These are phyloP conservation scores for Podarcis muralis DNA, from an alignment of 2,113 vertebrate genomes.

Conservation along the genomic window DNA sequence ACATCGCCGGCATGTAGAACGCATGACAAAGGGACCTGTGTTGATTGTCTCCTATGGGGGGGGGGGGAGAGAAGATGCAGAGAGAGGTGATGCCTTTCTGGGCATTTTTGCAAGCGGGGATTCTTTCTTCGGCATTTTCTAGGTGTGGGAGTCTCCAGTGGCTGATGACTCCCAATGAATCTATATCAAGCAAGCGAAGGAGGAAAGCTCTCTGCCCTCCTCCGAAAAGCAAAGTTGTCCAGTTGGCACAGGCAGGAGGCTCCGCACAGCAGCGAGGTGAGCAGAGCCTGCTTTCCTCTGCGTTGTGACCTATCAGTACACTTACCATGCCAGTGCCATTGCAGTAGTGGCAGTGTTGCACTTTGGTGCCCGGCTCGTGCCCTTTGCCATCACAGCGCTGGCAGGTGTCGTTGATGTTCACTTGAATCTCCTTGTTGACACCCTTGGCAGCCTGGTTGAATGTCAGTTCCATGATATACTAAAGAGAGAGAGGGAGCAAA, in stretches of 20 bases:
- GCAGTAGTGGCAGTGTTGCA: constrained; percentile 90
- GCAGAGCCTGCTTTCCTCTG: not conserved
- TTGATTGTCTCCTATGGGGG: constrained; percentile 90
- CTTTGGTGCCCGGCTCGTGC: constrained; percentile 89
- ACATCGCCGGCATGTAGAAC: constrained; percentile 92
- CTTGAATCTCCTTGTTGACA: constrained; percentile 92
- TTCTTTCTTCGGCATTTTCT: not conserved
- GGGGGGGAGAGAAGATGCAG: not conserved
- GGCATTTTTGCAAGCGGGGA: no score
- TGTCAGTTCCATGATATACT: constrained; percentile 96
- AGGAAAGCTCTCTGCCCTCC: no score
- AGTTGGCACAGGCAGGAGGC: no score
- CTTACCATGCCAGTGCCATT: constrained; percentile 94
- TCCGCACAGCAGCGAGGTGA: not conserved
- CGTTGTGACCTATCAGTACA: fast-evolving
- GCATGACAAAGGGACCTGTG: constrained; percentile 96
- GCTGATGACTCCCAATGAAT: not conserved
- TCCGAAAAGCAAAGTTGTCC: not conserved
- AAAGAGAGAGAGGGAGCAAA: not conserved
- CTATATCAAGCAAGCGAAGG: not conserved
- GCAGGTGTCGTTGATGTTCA: constrained; percentile 87
- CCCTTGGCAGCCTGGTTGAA: constrained; percentile 97
- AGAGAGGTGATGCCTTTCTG: not conserved
- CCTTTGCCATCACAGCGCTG: constrained; percentile 90
- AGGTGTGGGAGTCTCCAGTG: no score